Base-by-base conservation (phyloP, 2,888 invertebrate species). In the Limnephilus marmoratus region DNA sequence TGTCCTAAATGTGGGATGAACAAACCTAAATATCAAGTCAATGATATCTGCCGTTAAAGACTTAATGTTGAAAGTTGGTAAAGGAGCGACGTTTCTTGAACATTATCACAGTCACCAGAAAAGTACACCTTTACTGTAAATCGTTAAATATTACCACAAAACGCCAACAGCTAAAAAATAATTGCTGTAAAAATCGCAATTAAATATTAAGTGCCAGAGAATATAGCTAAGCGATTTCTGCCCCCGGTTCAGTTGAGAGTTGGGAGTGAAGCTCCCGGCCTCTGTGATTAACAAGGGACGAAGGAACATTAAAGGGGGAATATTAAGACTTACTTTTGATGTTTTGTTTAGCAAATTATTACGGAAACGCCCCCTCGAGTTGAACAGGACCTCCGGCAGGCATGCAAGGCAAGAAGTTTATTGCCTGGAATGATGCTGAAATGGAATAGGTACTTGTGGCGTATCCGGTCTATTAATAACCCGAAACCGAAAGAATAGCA, bases 251-350 rank as follows among this genome's bases (percentile, higher is more conserved):
- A 85, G 85, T 29, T 24, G n/a, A 13, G 86, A 68, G 68, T 24
- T n/a, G 24, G 2, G 68, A n/a, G 68, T 68, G 34, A 82, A 82
- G 82, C 29, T 82, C 68, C 31, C 87, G n/a, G 53, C n/a, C 86
- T n/a, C 18, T 37, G 68, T 68, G 31, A 89, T 37, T 68, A 34
- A 34, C 34, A 24, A 53, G 80, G 80, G 45, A 31, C 68, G 89
- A 24, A 37, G 37, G 15, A 80, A 31, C 68, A 89, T 68, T 68
- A 31, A 68, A 18, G 89, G 68, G 89, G 80, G 81, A 89, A 49
- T 86, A 86, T 86, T 86, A 86, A 86, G 86, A 89, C 80, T 89
- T 89, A 89, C 80, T 89, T 89, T 89, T 89, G 68, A 89, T 89
- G 89, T 31, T 89, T 80, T 89, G n/a, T 37, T 89, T 89, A 89